Evolutionary conservation across 1,140 invertebrate genomes (phyloP).

Genomic region (Formica exsecta): DNA sequence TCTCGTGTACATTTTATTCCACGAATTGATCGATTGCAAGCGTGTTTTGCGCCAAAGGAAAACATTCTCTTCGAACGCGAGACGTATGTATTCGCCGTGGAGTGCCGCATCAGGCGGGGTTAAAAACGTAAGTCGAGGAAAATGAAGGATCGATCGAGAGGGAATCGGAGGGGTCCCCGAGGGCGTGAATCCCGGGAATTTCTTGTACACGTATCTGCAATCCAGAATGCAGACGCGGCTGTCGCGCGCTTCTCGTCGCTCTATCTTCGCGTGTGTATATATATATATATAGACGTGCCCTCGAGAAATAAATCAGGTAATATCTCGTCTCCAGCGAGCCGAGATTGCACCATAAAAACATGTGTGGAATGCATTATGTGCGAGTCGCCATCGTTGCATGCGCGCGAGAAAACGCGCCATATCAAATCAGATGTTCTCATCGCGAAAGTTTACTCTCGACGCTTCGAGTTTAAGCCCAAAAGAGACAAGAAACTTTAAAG

Average conservation of each 20-base stretch:
- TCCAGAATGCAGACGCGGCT: conserved; percentile 32
- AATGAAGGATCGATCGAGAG: conserved; percentile 43
- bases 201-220: conserved; percentile 34
- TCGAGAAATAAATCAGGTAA: conserved; percentile 18
- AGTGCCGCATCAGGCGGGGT: conserved; percentile 34
- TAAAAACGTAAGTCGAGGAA: conserved; percentile 54
- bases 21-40: conserved; percentile 45
- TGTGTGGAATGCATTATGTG: conserved; percentile 53
- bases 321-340: conserved; percentile 39
- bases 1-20: background rate
- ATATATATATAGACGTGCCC: background rate
- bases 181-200: conserved; percentile 1
- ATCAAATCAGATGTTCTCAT: conserved; percentile 17
- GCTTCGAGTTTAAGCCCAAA: background rate
- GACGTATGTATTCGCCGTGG: conserved; percentile 17
- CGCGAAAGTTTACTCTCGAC: background rate
- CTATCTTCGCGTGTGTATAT: background rate
- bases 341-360: conserved; percentile 58
- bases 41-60: conserved; percentile 25
- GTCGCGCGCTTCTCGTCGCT: background rate
- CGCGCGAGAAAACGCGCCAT: background rate
- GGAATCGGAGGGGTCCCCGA: background rate
- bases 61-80: background rate
- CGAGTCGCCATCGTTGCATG: background rate
- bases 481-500: conserved; percentile 15